Percentiles rank a stretch among this genome's conserved stretches.
These are phyloP conservation scores for Zaprionus vittiger DNA, from an alignment of 1,140 invertebrate species.

Conservation along the genomic window DNA sequence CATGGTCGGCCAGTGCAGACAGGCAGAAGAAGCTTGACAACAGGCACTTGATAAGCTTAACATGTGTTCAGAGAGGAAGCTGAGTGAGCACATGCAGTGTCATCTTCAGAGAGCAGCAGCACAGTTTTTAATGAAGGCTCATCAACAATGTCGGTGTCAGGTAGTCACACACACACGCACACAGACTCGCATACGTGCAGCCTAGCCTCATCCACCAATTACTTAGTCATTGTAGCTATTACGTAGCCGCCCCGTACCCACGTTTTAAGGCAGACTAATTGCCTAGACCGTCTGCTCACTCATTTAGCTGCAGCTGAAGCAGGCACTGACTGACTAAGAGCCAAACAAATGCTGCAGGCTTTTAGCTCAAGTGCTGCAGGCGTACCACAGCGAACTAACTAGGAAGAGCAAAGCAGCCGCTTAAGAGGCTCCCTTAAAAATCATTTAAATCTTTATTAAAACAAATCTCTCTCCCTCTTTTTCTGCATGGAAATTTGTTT, in stretches of 20 bases:
- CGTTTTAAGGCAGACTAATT: slow-evolving; percentile 15
- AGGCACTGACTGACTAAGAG: slow-evolving; percentile 9
- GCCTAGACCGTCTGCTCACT: slow-evolving; percentile 30
- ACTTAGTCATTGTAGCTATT: slow-evolving; percentile 56
- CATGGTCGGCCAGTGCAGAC: slow-evolving; percentile 48
- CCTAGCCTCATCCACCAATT: slow-evolving; percentile 40
- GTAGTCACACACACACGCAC: slow-evolving; percentile 9
- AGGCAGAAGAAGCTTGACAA: slow-evolving; percentile 37
- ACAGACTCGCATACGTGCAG: background rate
- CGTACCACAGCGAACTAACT: slow-evolving; percentile 1
- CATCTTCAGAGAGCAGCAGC: slow-evolving; percentile 4
- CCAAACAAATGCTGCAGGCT: slow-evolving; percentile 19
- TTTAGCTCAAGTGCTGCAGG: slow-evolving; percentile 25
- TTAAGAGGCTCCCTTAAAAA: background rate
- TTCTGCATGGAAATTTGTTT: background rate
- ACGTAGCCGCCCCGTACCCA: slow-evolving; percentile 17
- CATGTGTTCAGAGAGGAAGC: slow-evolving; percentile 38
- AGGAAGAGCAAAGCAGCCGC: background rate
- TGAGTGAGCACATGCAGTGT: background rate
- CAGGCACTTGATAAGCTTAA: slow-evolving; percentile 64
- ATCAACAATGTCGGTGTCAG: slow-evolving; percentile 61
- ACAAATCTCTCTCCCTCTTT: background rate
- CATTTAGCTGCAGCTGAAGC: slow-evolving; percentile 23
- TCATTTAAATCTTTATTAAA: slow-evolving; percentile 1
- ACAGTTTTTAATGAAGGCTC: slow-evolving; percentile 76